These are phyloP conservation scores for Oscheius sp. DNA, from an alignment of 2,888 invertebrate genomes.

Conservation along the genomic window DNA sequence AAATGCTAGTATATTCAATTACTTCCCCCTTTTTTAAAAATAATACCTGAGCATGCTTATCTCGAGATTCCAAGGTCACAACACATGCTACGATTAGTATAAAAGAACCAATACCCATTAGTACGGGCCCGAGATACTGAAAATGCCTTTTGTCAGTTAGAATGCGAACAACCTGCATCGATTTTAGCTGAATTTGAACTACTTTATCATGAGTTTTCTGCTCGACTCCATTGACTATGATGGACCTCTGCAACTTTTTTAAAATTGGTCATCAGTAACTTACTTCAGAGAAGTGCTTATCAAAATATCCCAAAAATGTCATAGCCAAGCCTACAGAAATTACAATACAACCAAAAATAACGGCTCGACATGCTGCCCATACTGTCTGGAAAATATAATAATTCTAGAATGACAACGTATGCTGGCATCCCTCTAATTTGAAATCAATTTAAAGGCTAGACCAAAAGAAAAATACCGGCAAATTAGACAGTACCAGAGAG, in stretches of 20 bases:
- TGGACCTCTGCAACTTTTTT: constrained; percentile 32
- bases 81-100: constrained; percentile 96
- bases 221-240: constrained; percentile 40
- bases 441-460: neutral
- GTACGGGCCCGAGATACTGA: constrained; percentile 89
- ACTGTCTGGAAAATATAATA: constrained; percentile 72
- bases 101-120: constrained; percentile 97
- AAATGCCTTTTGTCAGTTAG: constrained; percentile 1
- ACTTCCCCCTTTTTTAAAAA: too few relatives aligned
- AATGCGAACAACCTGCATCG: constrained; percentile 52
- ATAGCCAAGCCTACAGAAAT: constrained; percentile 89
- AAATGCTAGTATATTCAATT: constrained; percentile 2
- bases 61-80: constrained; percentile 96
- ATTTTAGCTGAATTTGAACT: constrained; percentile 57
- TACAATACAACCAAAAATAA: constrained; percentile 85
- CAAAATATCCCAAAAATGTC: constrained; percentile 82
- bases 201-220: constrained; percentile 40
- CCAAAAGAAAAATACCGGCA: neutral
- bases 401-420: neutral
- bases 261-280: neutral
- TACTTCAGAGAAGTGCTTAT: constrained; percentile 61
- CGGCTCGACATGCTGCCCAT: constrained; percentile 92
- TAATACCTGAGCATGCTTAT: constrained; percentile 81
- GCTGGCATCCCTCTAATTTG: neutral
- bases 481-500: neutral